Percentiles rank a stretch among this genome's conserved stretches.
Evolutionary conservation across 2,113 vertebrate genomes (phyloP).

Genomic region (Balaeniceps rex): DNA sequence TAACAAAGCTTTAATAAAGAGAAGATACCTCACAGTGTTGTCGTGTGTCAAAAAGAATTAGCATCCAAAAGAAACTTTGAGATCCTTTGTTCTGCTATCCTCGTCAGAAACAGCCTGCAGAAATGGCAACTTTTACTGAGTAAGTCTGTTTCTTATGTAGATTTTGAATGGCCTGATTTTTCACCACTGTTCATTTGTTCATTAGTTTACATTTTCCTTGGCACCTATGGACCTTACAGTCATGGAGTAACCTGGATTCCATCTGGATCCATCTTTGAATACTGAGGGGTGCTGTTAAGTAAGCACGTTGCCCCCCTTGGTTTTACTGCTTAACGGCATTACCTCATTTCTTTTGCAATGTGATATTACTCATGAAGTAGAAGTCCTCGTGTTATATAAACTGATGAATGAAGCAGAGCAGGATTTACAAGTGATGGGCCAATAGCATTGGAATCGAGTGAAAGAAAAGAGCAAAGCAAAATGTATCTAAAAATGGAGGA

Average conservation of each 20-base stretch:
- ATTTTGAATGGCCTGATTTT: not conserved
- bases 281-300: not conserved
- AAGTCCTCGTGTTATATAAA: not conserved
- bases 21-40: not conserved
- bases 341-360: not conserved
- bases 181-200: not conserved
- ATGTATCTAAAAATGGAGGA: not conserved
- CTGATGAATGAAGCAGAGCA: not conserved
- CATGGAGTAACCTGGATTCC: not conserved
- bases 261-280: not conserved
- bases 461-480: not conserved
- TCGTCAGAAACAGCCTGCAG: not conserved
- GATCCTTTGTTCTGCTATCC: not conserved
- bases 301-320: not conserved
- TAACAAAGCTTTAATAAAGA: not conserved
- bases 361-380: not conserved
- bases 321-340: not conserved
- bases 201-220: not conserved
- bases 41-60: not conserved
- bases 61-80: not conserved
- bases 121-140: not conserved
- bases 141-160: not conserved
- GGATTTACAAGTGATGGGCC: not conserved
- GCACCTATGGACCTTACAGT: not conserved
- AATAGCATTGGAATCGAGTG: not conserved